Base-by-base conservation (phyloP, 2,888 invertebrate genomes). In the Lasioglossum leucozonium region DNA sequence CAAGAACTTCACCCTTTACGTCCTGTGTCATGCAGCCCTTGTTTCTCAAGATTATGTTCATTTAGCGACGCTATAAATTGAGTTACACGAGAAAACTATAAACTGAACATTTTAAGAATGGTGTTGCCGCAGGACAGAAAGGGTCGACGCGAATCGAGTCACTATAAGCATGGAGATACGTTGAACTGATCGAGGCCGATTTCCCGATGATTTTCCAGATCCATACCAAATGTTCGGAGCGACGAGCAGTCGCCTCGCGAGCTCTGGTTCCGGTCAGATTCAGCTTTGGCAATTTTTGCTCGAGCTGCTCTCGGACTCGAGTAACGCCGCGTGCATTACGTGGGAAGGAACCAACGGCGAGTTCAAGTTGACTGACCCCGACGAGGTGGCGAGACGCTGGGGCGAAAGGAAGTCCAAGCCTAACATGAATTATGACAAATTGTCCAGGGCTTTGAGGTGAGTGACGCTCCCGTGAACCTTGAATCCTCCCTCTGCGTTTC, bases 341-440 rank as follows among this genome's bases (percentile, higher is more conserved):
- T 99, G 99, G 99, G 99, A 99, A 95, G 99, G 99, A 51, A 99
- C 99, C 91, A 99, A 99, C 95, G 99, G 99, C 40, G 99, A 99
- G 96, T 99, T 99, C 96, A 99, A 99, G 96, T 96, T 99, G 93
- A 99, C 99, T 37, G 99, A 99, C 95, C 99, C 99, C 0, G 99
- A 99, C 95, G 99, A 99, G 95, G 99, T 99, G 86, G 99, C 99
- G 26, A 96, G 99, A 90, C 96, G 99, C 93, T 99, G 99, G 99
- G 99, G 99, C 81, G 99, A 99, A 95, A 96, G 99, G 89, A 99
- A 99, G 95, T 99, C 99, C 90, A 99, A 99, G 95, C 99, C 99
- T 71, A 99, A 99, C 96, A 99, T 99, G 99, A 99, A 99, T 96
- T 99, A 99, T 96, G 99, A 99, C 96, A 99, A 99, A 96, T 97